Evolutionary conservation across 2,113 vertebrate species (phyloP).

Genomic region (Nothobranchius furzeri): DNA sequence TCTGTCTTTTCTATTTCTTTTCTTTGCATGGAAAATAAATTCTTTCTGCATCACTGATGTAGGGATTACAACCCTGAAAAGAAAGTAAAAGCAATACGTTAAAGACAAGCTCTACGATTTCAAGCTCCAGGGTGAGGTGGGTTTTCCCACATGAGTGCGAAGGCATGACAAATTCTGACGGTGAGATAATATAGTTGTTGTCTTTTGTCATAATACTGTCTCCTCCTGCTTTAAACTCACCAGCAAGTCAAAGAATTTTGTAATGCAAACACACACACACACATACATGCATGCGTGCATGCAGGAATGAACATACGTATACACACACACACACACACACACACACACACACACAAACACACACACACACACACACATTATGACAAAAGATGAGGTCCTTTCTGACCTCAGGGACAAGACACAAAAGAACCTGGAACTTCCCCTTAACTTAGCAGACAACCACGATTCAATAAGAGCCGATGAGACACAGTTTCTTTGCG

Average conservation of each 20-base stretch:
- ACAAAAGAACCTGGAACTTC: slow-evolving; percentile 59
- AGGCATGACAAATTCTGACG: slow-evolving; percentile 37
- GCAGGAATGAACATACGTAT: no score
- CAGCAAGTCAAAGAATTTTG: slow-evolving; percentile 33
- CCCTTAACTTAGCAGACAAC: slow-evolving; percentile 54
- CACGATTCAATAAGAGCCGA: slow-evolving; percentile 28
- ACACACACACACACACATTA: slow-evolving; percentile 21
- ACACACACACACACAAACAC: slow-evolving; percentile 10
- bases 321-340: neutral
- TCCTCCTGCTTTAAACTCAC: slow-evolving; percentile 54
- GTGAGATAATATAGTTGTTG: slow-evolving; percentile 49
- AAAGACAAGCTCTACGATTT: slow-evolving; percentile 69
- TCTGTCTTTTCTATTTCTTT: slow-evolving; percentile 41
- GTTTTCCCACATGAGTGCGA: neutral
- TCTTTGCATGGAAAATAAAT: neutral
- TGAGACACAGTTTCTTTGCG: neutral
- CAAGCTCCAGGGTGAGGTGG: slow-evolving; percentile 50
- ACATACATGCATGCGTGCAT: neutral
- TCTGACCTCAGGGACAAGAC: slow-evolving; percentile 67
- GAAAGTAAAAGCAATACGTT: slow-evolving; percentile 50
- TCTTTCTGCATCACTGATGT: slow-evolving; percentile 39
- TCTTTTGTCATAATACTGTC: slow-evolving; percentile 52
- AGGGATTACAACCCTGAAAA: slow-evolving; percentile 47
- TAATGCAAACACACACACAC: slow-evolving; percentile 9
- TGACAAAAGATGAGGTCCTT: slow-evolving; percentile 64